Conservation (phyloP, 2,888 invertebrate genomes). For the Scotopteryx bipunctaria region DNA sequence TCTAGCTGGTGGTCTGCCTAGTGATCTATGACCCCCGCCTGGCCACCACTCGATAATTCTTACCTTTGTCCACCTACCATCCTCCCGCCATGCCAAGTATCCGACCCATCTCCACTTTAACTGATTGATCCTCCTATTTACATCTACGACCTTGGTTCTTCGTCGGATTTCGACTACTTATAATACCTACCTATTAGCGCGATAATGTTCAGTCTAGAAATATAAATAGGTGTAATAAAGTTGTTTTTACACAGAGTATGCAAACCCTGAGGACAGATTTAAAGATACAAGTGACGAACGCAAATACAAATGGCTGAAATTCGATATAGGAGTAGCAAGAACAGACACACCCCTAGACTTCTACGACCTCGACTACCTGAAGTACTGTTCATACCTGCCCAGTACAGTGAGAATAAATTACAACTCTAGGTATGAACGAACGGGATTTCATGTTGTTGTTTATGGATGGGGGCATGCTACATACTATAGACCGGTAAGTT, state of each 20-base stretch:
- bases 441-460: constrained; percentile 16
- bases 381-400: constrained; percentile 12
- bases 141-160: no score
- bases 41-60: no score
- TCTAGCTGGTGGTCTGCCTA: no score
- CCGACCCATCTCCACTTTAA: no score
- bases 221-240: no score
- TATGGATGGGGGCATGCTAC: constrained; percentile 35
- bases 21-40: no score
- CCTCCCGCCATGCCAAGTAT: no score
- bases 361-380: constrained; percentile 3
- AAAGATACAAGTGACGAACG: neutral
- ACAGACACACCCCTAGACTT: constrained; percentile 42
- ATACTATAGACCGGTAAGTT: constrained; percentile 13
- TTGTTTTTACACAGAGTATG: neutral
- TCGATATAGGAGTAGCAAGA: constrained; percentile 53
- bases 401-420: constrained; percentile 43
- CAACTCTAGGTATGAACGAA: constrained; percentile 25
- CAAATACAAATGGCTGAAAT: constrained; percentile 45
- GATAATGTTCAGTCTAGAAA: no score
- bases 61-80: no score
- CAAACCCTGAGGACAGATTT: neutral
- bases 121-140: neutral
- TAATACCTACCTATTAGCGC: no score
- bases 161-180: no score